phyloP scores from a whole-genome alignment of 2,888 invertebrate genomes.

The Agrilus mali region DNA sequence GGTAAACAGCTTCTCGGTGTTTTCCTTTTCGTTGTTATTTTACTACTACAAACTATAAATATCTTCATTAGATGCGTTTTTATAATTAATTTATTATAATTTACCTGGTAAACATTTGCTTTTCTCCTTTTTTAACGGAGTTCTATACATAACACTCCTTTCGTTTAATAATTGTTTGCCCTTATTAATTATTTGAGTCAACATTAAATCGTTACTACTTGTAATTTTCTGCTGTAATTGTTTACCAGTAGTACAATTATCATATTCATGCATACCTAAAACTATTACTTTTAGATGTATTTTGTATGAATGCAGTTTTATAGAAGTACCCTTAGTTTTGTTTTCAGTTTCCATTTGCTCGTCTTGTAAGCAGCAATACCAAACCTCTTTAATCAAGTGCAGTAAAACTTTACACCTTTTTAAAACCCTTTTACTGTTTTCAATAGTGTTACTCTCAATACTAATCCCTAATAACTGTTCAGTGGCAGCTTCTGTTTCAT shows the following conservation, averaged over 20 bases:
- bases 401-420: constrained; percentile 25
- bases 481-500: constrained; percentile 19
- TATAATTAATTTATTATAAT: too few relatives aligned
- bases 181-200: constrained; percentile 21
- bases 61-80: too few relatives aligned
- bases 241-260: constrained; percentile 2
- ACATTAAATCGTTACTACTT: constrained; percentile 3
- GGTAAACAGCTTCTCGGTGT: too few relatives aligned
- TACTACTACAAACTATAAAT: too few relatives aligned
- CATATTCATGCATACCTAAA: neutral
- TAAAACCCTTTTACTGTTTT: constrained; percentile 16
- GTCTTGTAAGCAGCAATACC: constrained; percentile 17
- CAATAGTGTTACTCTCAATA: constrained; percentile 9
- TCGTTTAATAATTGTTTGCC: constrained; percentile 26
- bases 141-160: constrained; percentile 25
- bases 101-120: neutral
- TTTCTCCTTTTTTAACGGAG: constrained; percentile 14
- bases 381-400: constrained; percentile 17
- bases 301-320: neutral
- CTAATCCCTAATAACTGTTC: constrained; percentile 13
- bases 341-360: constrained; percentile 6
- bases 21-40: too few relatives aligned
- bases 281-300: constrained; percentile 1
- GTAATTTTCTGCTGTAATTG: constrained; percentile 3
- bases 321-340: neutral